Conservation (phyloP, 1,140 invertebrate genomes). For the Triops cancriformis region DNA sequence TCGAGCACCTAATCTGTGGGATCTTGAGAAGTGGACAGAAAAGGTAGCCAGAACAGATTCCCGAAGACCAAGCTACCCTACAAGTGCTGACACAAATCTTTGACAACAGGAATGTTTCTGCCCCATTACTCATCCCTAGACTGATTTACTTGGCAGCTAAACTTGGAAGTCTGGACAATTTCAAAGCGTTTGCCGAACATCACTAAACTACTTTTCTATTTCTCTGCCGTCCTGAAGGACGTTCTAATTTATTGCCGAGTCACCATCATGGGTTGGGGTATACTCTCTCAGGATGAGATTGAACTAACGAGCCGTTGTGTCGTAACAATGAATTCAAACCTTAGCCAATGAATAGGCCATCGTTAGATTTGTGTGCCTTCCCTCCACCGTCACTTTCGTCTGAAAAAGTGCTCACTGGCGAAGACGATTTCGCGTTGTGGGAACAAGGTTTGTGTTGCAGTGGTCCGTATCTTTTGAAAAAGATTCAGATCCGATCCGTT, state of each 20-base stretch:
- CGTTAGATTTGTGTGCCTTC: not conserved
- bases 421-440: too few species aligned
- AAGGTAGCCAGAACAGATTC: not conserved
- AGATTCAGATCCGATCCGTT: too few species aligned
- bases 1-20: not conserved
- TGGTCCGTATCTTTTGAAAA: too few species aligned
- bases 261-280: too few species aligned
- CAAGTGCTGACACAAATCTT: conserved; percentile 2
- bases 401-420: too few species aligned
- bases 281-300: too few species aligned
- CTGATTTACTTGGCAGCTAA: not conserved
- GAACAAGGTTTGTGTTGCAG: too few species aligned
- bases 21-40: not conserved
- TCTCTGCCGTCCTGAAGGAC: too few species aligned
- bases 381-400: too few species aligned
- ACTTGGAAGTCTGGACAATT: not conserved
- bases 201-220: not conserved
- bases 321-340: conserved; percentile 15
- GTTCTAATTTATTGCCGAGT: too few species aligned
- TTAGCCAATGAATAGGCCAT: not conserved
- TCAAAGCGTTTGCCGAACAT: not conserved
- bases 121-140: not conserved
- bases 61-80: too few species aligned
- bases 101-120: not conserved
- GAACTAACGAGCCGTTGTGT: not conserved